Evolutionary conservation across 2,797 vertebrate species (phyloP), one percentile per base, ranked within the genome.

Genomic region (Zalophus californianus): DNA sequence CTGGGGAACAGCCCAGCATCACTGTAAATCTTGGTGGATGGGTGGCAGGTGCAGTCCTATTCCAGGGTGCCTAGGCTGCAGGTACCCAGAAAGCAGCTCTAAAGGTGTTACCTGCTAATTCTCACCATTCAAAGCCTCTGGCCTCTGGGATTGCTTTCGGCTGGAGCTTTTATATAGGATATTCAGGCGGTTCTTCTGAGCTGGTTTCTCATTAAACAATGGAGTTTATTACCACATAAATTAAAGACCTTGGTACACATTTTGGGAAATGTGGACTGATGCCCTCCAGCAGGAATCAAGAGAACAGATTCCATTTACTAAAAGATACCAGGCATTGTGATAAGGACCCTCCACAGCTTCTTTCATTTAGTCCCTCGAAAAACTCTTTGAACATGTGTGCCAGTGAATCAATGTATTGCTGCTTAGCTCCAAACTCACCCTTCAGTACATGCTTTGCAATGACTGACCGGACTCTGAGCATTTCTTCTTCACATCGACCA

Each of bases 381-480:
- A 70, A 23, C 14, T 87, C 44, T 83, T 16, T 13, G 83, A 96
- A 44, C 18, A n/a, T 29, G 7, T 10, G 41, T 78, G 38, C 32
- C 25, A 3, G n/a, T 60, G 70, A 44, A 20, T 72, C n/a, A 48
- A 35, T 18, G 7, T 18, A 35, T 5, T 75, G 48, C 6, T 50
- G 52, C 23, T 88, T 35, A 48, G 23, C 86, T 83, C 25, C 73
- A 44, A 54, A 79, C 75, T 90, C 80, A 92, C 90, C 84, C 92
- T 95, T 92, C 56, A 89, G 83, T 68, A 23, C 89, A 79, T 89
- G 86, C 70, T 94, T 20, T 62, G 58, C 75, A 11, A 0, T 4
- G 14, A 52, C 1, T 64, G 84, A 68, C n/a, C 23, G 9, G 38
- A 77, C 50, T n/a, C 32, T 2, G 44, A 48, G 60, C 56, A 1